Conservation (phyloP, 2,797 vertebrate species). For the Cryptoprocta ferox region DNA sequence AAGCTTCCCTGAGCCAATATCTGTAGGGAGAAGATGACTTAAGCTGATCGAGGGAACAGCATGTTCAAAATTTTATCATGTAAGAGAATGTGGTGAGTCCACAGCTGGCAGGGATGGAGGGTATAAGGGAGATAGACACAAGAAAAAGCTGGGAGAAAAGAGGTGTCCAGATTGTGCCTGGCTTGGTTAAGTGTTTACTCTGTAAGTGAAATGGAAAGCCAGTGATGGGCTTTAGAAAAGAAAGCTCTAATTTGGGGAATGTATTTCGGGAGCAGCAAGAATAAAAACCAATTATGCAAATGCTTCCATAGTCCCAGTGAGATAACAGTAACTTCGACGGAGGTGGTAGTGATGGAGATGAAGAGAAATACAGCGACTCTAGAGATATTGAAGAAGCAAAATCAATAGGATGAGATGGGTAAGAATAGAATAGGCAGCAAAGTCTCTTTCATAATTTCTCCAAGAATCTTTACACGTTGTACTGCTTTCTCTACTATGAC, state of each 20-base stretch:
- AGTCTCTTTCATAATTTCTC: slow-evolving; percentile 51
- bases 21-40: neutral
- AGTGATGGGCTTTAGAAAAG: slow-evolving; percentile 18
- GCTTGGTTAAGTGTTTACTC: neutral
- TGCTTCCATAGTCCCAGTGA: neutral
- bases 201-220: slow-evolving; percentile 18
- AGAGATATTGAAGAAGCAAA: slow-evolving; percentile 19
- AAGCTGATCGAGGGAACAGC: neutral
- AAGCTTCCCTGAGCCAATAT: neutral
- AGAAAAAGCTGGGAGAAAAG: neutral
- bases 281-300: slow-evolving; percentile 62
- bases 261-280: slow-evolving; percentile 15
- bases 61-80: neutral
- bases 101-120: neutral
- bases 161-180: neutral
- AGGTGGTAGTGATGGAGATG: neutral
- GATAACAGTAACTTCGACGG: neutral
- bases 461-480: slow-evolving; percentile 21
- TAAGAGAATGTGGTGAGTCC: neutral
- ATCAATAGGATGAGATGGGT: slow-evolving; percentile 31
- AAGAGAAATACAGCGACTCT: neutral
- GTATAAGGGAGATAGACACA: neutral
- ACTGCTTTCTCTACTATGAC: neutral
- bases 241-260: slow-evolving; percentile 16
- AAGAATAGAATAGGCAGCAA: neutral